Evolutionary conservation across 1,140 invertebrate genomes (phyloP), one percentile per base, ranked within the genome.

Genomic region (Drosophila busckii): DNA sequence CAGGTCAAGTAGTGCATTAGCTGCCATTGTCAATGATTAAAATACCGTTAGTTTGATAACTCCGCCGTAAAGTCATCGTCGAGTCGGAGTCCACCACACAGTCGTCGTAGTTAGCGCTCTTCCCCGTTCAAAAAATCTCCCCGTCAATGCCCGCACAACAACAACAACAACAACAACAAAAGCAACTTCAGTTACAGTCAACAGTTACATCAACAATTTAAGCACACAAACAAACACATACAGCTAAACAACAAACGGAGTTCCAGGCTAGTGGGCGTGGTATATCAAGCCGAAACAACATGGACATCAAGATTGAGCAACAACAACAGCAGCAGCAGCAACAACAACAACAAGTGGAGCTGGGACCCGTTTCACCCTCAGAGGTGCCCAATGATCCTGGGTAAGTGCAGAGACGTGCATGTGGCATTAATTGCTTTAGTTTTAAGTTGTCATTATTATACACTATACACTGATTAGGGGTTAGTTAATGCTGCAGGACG

Each of bases 361-460:
- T 92, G 87, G 92, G 92, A 45, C 75, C 76, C 22, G 54, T 68
- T 84, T 93, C 93, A 78, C 93, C 93, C 48, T 92, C 93, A 44
- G 94, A 96, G 90, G 93, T 94, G 88, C 93, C 94, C 88, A 95
- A 96, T 90, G 94, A 96, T 90, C 94, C 94, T 88, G 94, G 94
- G 94, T 95, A 93, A 90, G 92, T 90, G 63, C 45, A 22, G n/a
- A n/a, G 54, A 66, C 62, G 48, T 68, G 70, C 31, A 45, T 49
- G 67, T 73, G 68, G 66, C 54, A 76, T 67, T 61, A 67, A 66
- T 64, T 68, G 76, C 56, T 75, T 62, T 66, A 62, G 62, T 66
- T 61, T 75, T 69, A 65, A 62, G 59, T 70, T 70, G 69, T 53
- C 53, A 70, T 68, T 75, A 76, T 64, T 76, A n/a, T n/a, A n/a